Percentiles rank a stretch among this genome's conserved stretches.
Conservation (phyloP, 1,140 invertebrate genomes). For the Belonocnema kinseyi region DNA sequence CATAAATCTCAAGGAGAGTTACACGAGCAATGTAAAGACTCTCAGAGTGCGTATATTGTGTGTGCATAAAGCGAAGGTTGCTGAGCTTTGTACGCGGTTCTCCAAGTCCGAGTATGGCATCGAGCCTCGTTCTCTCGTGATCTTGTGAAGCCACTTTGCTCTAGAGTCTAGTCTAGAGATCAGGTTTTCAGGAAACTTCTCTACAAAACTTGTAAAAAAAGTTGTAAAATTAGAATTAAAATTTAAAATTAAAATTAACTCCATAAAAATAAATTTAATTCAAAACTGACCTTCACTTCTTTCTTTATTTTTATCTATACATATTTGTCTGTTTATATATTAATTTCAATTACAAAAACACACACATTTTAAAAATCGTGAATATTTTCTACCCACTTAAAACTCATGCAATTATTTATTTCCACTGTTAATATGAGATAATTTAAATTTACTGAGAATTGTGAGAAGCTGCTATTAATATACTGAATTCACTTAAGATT, state of each 20-base stretch:
- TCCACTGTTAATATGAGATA: not conserved
- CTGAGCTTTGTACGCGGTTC: slow-evolving; percentile 5
- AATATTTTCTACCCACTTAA: not conserved
- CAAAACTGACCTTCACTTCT: too few relatives aligned
- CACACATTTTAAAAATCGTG: not conserved
- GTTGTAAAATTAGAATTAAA: too few relatives aligned
- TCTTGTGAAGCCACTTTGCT: not conserved
- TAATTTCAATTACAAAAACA: not conserved
- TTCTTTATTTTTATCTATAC: too few relatives aligned
- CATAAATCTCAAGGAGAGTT: not conserved
- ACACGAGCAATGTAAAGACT: not conserved
- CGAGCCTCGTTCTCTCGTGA: not conserved
- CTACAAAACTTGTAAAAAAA: not conserved
- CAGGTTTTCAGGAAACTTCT: not conserved
- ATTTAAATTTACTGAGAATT: not conserved
- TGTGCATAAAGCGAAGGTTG: not conserved
- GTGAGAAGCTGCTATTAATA: too few relatives aligned
- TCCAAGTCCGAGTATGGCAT: not conserved
- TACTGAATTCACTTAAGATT: too few relatives aligned
- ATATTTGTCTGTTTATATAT: not conserved
- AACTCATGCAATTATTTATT: not conserved
- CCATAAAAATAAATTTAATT: too few relatives aligned
- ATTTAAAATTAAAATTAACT: too few relatives aligned
- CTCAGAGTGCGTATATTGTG: not conserved
- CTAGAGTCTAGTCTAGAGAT: too few relatives aligned